Evolutionary conservation across 2,797 vertebrate genomes (phyloP).

Genomic region (Mycteria americana): DNA sequence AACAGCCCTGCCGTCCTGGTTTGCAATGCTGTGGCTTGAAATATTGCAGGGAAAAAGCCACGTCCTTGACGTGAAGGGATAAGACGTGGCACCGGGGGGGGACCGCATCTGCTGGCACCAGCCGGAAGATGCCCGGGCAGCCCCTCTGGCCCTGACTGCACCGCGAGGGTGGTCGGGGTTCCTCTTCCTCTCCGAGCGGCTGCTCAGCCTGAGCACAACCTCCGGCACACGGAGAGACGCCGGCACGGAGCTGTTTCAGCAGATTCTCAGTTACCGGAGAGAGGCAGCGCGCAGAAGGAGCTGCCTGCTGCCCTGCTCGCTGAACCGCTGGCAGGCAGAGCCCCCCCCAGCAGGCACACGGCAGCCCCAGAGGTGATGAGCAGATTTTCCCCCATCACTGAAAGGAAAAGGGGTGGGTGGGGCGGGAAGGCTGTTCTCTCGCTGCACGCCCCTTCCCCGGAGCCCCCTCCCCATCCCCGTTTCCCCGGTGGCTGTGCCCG

Average conservation of each 20-base stretch:
- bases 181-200: neutral
- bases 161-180: rapidly evolving
- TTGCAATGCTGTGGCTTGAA: neutral
- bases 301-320: slow-evolving; percentile 6
- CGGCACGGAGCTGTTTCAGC: neutral
- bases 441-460: neutral
- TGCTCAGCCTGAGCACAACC: slow-evolving; percentile 27
- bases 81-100: neutral
- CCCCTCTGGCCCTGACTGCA: neutral
- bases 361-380: neutral
- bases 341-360: neutral
- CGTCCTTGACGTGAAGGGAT: neutral
- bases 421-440: neutral
- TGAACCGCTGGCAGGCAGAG: neutral
- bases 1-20: neutral
- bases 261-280: neutral
- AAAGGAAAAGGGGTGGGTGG: neutral
- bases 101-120: neutral
- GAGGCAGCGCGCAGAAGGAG: neutral
- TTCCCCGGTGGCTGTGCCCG: rapidly evolving
- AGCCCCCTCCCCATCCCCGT: neutral
- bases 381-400: neutral
- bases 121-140: neutral
- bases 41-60: neutral
- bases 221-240: neutral